Evolutionary conservation across 2,113 vertebrate genomes (phyloP), one percentile per base, ranked within the genome.

Genomic region (Oreotrochilus melanogaster): DNA sequence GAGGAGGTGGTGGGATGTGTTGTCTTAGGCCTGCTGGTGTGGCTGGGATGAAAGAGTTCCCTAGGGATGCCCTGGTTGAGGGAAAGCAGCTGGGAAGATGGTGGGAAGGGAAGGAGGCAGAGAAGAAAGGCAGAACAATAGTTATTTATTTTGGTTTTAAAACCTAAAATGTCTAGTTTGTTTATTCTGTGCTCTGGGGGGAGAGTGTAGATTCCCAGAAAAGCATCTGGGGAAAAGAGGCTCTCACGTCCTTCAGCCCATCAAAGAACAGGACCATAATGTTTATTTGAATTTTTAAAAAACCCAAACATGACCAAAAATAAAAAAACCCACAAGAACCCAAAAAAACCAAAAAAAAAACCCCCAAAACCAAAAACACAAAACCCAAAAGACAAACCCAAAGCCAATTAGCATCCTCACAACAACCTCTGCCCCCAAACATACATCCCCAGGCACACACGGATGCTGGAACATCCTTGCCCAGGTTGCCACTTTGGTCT

Each of bases 81-180:
- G 45, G 64, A 94, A 83, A 60, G 78, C 94, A 90, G 92, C 82
- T 82, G 79, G 67, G 62, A 76, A 86, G 67, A 24, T 62, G 75
- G 60, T 93, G 88, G 92, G 91, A 96, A 95, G 86, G 51, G 60
- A 90, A 94, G 43, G 60, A 93, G 61, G 43, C 23, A 35, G 15
- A 8, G 8, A 28, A 33, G 17, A 18, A 54, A 50, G 42, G 65
- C 60, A 92, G 79, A 89, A 95, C 75, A 96, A 96, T 75, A 78
- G 65, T 86, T 88, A 92, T 57, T 95, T 95, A 54, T 95, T 96
- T 95, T 92, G 21, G 37, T 94, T 95, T 88, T 75, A 74, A 88
- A 92, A 74, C 78, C 60, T 56, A 28, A 90, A 88, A 80, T 74
- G 76, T 93, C 48, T 35, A 42, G 56, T 94, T 93, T 96, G 71